Evolutionary conservation across 2,888 invertebrate genomes (phyloP).

Genomic region (Sminthurides aquaticus): DNA sequence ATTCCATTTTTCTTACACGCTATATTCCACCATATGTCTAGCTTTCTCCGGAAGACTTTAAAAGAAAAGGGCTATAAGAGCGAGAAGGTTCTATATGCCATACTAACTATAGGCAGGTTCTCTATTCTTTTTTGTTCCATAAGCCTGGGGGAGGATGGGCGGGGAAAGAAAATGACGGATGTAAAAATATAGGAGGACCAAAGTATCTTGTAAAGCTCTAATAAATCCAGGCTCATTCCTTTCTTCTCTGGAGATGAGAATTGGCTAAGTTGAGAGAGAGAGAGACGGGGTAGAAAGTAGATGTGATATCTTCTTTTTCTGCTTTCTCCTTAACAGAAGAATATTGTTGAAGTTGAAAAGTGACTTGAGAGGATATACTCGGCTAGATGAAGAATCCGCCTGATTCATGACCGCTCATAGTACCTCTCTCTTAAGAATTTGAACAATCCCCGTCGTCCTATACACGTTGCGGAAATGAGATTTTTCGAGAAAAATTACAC

Average conservation of each 20-base stretch:
- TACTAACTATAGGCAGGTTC: no score
- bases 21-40: no score
- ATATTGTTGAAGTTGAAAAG: neutral
- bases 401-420: slow-evolving; percentile 30
- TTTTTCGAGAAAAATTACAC: slow-evolving; percentile 34
- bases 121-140: no score
- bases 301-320: neutral
- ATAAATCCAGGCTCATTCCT: neutral
- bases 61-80: no score
- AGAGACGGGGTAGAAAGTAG: neutral
- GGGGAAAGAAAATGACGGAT: neutral
- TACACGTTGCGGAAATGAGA: slow-evolving; percentile 23
- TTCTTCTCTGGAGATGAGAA: neutral
- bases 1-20: slow-evolving; percentile 11
- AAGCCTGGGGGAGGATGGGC: neutral
- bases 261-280: neutral
- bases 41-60: no score
- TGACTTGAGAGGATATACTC: neutral
- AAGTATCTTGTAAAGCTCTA: neutral
- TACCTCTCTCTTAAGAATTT: slow-evolving; percentile 22
- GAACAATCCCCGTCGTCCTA: slow-evolving; percentile 27
- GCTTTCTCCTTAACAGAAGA: neutral
- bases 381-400: neutral
- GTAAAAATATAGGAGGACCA: neutral
- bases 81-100: no score